A percentile compares a stretch with the other conserved stretches of the same genome.
These are phyloP conservation scores for Carduelis carduelis DNA, from an alignment of 2,797 vertebrate genomes.

Conservation along the genomic window DNA sequence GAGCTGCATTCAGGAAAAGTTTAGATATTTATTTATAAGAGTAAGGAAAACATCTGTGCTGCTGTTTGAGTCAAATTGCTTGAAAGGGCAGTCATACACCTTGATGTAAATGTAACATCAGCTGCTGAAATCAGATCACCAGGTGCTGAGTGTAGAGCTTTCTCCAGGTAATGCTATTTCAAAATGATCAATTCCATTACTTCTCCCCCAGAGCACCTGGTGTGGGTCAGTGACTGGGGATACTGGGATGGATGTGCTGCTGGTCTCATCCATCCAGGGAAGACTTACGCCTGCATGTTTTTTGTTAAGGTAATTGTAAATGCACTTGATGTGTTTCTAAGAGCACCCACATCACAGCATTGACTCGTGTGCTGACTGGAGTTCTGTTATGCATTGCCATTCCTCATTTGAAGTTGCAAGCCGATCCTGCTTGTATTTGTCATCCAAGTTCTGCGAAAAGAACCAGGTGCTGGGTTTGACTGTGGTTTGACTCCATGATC, in stretches of 20 bases:
- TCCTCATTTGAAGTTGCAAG: neutral
- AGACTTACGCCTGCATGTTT: neutral
- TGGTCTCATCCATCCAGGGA: neutral
- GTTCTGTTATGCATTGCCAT: neutral
- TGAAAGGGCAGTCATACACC: neutral
- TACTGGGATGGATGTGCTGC: neutral
- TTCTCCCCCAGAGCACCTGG: neutral
- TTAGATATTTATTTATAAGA: neutral
- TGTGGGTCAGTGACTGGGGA: neutral
- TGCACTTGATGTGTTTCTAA: neutral
- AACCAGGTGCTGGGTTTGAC: neutral
- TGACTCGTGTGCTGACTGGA: neutral
- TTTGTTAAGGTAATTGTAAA: neutral
- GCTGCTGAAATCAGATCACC: neutral
- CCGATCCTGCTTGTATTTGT: neutral
- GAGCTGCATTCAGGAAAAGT: neutral
- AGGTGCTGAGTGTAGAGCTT: neutral
- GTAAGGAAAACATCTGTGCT: neutral
- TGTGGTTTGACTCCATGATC: neutral
- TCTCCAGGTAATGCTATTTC: neutral
- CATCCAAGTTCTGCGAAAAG: fast-evolving
- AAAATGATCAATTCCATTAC: neutral
- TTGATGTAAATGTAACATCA: neutral
- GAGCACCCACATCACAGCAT: neutral
- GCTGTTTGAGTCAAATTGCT: neutral